Evolutionary conservation across 2,113 vertebrate genomes (phyloP).

Genomic region (Neopipo cinnamomea): DNA sequence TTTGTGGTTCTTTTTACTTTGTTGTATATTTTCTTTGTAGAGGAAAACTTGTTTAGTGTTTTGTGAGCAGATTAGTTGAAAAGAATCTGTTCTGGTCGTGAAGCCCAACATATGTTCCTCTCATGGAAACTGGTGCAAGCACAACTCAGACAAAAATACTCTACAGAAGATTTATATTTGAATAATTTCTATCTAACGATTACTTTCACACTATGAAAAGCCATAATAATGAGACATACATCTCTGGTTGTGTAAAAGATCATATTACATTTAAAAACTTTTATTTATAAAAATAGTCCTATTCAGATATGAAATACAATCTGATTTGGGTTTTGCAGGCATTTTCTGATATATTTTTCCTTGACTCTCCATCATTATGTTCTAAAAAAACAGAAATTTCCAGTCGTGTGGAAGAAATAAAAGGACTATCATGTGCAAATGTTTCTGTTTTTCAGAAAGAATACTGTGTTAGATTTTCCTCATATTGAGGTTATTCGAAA

Average conservation of each 20-base stretch:
- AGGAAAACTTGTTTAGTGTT: neutral
- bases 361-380: neutral
- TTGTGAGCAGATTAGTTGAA: neutral
- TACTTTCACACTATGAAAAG: neutral
- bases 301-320: neutral
- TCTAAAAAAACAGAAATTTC: neutral
- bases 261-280: neutral
- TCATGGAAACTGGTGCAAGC: neutral
- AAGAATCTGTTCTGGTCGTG: neutral
- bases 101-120: neutral
- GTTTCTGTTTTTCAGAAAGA: conserved; percentile 67
- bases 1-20: neutral
- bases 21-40: neutral
- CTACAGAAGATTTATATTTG: neutral
- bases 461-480: conserved; percentile 78
- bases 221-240: neutral
- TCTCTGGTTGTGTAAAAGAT: neutral
- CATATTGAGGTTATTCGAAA: conserved; percentile 92
- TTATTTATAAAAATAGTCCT: neutral
- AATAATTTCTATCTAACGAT: neutral
- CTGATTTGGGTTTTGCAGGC: neutral
- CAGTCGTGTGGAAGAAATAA: neutral
- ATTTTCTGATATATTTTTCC: neutral
- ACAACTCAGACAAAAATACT: neutral
- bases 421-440: neutral